Conservation (phyloP, 2,113 vertebrate species). For the Gobiocypris rarus region DNA sequence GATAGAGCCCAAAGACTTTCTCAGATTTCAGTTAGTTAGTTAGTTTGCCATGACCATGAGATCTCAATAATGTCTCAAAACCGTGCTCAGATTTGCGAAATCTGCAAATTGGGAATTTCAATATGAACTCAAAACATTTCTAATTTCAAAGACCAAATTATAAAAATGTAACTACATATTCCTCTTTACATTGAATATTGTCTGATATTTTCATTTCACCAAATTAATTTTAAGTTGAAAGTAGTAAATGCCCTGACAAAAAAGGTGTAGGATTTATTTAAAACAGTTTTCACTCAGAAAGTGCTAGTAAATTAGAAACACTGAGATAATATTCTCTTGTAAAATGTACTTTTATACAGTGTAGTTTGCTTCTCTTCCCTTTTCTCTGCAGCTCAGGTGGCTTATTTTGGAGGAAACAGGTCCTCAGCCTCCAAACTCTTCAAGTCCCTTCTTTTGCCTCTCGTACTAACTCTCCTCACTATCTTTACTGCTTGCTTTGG, state of each 20-base stretch:
- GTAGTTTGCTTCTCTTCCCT: slow-evolving; percentile 38
- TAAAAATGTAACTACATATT: too few relatives aligned
- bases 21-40: not conserved
- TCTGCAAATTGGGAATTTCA: too few relatives aligned
- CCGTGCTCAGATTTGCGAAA: too few relatives aligned
- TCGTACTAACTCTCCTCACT: slow-evolving; percentile 63
- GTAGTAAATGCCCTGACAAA: not conserved
- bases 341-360: not conserved
- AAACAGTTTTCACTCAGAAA: too few relatives aligned
- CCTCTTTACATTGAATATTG: too few relatives aligned
- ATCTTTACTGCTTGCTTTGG: slow-evolving; percentile 60
- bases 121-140: too few relatives aligned
- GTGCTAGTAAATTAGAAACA: not conserved
- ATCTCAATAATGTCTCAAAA: too few relatives aligned
- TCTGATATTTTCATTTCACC: too few relatives aligned
- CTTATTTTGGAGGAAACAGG: slow-evolving; percentile 75
- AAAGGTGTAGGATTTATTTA: too few relatives aligned
- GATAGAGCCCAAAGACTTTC: not conserved
- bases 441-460: slow-evolving; percentile 63
- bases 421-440: slow-evolving; percentile 69
- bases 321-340: not conserved
- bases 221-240: too few relatives aligned
- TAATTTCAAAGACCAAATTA: too few relatives aligned
- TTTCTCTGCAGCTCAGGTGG: slow-evolving; percentile 74
- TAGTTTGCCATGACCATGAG: too few relatives aligned